Conservation (phyloP, 2,797 vertebrate species). For the Chromis chromis region DNA sequence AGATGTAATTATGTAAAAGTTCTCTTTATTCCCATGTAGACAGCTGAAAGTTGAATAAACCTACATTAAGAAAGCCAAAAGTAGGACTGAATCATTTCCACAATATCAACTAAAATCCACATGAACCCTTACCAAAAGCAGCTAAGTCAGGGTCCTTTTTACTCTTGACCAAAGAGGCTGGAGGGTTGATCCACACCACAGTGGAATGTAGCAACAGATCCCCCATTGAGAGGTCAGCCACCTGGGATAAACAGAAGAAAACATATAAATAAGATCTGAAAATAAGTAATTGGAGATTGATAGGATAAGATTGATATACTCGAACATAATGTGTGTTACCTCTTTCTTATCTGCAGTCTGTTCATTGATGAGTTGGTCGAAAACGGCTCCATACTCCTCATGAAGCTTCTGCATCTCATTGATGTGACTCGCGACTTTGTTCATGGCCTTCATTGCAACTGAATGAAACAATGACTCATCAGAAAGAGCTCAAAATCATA, state of each 20-base stretch:
- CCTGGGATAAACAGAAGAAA: slow-evolving; percentile 48
- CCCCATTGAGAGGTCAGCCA: slow-evolving; percentile 93
- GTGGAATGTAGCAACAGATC: slow-evolving; percentile 92
- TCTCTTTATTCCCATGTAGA: neutral
- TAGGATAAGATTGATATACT: accelerated
- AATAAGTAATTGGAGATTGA: accelerated
- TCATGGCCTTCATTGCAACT: slow-evolving; percentile 98
- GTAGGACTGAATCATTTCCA: neutral
- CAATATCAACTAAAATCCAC: neutral
- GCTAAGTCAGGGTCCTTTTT: slow-evolving; percentile 95
- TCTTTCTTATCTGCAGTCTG: slow-evolving; percentile 94
- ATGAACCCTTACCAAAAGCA: slow-evolving; percentile 88
- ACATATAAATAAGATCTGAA: neutral
- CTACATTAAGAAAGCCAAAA: neutral
- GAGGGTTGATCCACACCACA: slow-evolving; percentile 94
- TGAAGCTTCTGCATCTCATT: slow-evolving; percentile 99
- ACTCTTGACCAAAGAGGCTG: slow-evolving; percentile 90
- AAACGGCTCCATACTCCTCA: slow-evolving; percentile 95
- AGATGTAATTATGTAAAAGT: neutral
- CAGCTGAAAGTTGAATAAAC: neutral
- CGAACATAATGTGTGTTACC: slow-evolving; percentile 70
- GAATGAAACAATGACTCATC: slow-evolving; percentile 11
- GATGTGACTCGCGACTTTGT: slow-evolving; percentile 98
- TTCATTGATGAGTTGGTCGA: slow-evolving; percentile 95
- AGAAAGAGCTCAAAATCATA: neutral